Base-by-base conservation (phyloP, 2,888 invertebrate species). In the Taphrorychus bicolor region DNA sequence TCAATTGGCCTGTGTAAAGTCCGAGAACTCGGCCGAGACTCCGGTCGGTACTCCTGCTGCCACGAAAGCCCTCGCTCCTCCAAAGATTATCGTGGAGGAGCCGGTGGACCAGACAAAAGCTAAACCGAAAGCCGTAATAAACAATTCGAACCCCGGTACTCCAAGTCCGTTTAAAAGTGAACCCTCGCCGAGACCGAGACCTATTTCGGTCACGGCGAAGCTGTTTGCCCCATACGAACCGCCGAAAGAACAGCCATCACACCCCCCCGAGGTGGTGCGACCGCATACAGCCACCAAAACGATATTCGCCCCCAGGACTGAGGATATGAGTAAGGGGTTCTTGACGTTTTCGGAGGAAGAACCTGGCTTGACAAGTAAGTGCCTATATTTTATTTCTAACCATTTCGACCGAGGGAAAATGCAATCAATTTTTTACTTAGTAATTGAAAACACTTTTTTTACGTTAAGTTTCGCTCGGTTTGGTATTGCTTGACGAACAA, bases 251-350 rank as follows among this genome's bases (percentile, higher is more conserved):
- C 22, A 45, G 5, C 45, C 45, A 45, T n/a, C n/a, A n/a, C n/a
- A 18, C 32, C 45, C 9, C 9, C 45, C 19, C 2, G 51, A 18
- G 51, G 45, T 63, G 24, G 56, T 23, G 18, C 73, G 79, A 68
- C 90, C 91, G 18, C 88, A 88, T 80, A 89, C 90, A 61, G 88
- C 91, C 72, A 91, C 92, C 70, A 87, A 88, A 78, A 89, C 88
- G 74, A 90, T 93, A 79, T 93, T 94, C 82, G 90, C 89, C 72
- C 92, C 91, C 74, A 87, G 91, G 82, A 91, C 93, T 75, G 89
- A 94, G 87, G 95, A 95, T 84, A 96, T 97, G 95, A 95, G 92
- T 86, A 93, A 92, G 84, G 94, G 93, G 83, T 96, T 91, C 87
- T 88, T 95, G 80, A 91, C 91, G 83, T 95, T 93, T 84, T 88